Evolutionary conservation across 2,888 invertebrate genomes (phyloP).

Genomic region (Octodonta nipae): DNA sequence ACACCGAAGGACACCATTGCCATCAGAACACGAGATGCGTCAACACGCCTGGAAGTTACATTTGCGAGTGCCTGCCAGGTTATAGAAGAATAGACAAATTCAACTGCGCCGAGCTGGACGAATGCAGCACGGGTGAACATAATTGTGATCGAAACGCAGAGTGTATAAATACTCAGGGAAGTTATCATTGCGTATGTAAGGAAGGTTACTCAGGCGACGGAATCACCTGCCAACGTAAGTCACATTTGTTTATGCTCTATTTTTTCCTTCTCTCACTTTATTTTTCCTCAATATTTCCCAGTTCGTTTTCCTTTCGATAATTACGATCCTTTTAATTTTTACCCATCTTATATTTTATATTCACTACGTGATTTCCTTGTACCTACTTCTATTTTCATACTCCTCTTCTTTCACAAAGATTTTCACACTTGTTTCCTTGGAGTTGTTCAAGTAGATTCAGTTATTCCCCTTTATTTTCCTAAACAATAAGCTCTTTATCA

Average conservation of each 20-base stretch:
- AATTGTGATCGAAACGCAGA: slow-evolving; percentile 61
- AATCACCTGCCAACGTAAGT: slow-evolving; percentile 65
- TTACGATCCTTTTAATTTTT: background rate
- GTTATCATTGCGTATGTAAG: slow-evolving; percentile 62
- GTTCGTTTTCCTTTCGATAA: background rate
- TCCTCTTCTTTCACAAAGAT: too few relatives aligned
- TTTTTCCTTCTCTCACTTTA: too few relatives aligned
- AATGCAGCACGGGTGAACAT: slow-evolving; percentile 59
- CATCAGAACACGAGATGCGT: slow-evolving; percentile 71
- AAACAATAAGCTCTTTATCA: too few relatives aligned
- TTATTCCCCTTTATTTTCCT: too few relatives aligned
- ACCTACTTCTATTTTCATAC: too few relatives aligned
- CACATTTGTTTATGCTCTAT: too few relatives aligned
- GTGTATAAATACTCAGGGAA: slow-evolving; percentile 71
- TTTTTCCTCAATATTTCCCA: too few relatives aligned
- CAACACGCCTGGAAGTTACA: slow-evolving; percentile 69
- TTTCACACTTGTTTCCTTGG: too few relatives aligned
- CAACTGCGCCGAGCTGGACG: slow-evolving; percentile 69
- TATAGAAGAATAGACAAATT: slow-evolving; percentile 64
- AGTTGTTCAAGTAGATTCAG: too few relatives aligned
- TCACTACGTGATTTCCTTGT: too few relatives aligned
- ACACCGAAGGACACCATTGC: slow-evolving; percentile 71
- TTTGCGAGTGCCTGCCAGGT: slow-evolving; percentile 71
- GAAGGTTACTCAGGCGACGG: slow-evolving; percentile 68
- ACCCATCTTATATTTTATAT: background rate